Conservation (phyloP, 2,888 invertebrate genomes). For the Chrysolina americana region DNA sequence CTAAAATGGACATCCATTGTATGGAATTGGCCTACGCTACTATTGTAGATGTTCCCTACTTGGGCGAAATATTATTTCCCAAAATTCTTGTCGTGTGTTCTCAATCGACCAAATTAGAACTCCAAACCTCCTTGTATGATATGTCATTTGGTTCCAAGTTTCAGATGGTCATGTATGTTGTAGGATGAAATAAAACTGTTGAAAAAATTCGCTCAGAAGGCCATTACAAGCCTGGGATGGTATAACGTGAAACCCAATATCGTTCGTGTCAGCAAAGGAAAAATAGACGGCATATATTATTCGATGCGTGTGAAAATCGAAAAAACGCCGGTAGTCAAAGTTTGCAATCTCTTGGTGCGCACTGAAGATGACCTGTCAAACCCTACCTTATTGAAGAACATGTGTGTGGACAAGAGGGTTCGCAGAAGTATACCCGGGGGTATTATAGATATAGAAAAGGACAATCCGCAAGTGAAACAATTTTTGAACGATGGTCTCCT, state of each 20-base stretch:
- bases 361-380: slow-evolving; percentile 64
- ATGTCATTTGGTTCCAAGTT: background rate
- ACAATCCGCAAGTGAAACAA: slow-evolving; percentile 61
- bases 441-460: background rate
- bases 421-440: slow-evolving; percentile 24
- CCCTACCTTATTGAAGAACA: slow-evolving; percentile 71
- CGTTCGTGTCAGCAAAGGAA: slow-evolving; percentile 66
- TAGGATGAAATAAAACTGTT: slow-evolving; percentile 29
- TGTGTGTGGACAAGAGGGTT: slow-evolving; percentile 66
- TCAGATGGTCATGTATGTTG: background rate
- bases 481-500: slow-evolving; percentile 65
- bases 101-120: too few species aligned
- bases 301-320: slow-evolving; percentile 57
- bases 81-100: too few species aligned
- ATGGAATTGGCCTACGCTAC: too few species aligned
- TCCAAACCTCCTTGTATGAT: background rate
- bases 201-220: slow-evolving; percentile 67
- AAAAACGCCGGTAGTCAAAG: slow-evolving; percentile 69
- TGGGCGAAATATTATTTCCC: too few species aligned
- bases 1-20: too few species aligned
- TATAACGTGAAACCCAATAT: slow-evolving; percentile 70
- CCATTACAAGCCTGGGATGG: slow-evolving; percentile 66
- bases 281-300: slow-evolving; percentile 65
- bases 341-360: slow-evolving; percentile 71
- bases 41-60: too few species aligned